Percentiles rank a stretch among this genome's conserved stretches.
Evolutionary conservation across 2,113 vertebrate species (phyloP).

Genomic region (Crotalus tigris): DNA sequence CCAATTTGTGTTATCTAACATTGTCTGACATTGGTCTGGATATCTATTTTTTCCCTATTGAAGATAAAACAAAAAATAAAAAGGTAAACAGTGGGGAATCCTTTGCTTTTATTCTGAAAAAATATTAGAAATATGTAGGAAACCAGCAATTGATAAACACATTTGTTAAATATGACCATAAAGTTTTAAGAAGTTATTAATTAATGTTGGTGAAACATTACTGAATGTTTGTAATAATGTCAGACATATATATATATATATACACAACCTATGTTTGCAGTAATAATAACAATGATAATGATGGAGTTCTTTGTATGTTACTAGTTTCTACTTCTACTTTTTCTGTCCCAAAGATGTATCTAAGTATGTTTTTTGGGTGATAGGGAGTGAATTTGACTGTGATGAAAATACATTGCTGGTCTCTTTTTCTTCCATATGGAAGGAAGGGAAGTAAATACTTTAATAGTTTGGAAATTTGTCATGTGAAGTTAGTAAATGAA

Average conservation of each 20-base stretch:
- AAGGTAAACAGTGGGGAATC: background rate
- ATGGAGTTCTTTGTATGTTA: background rate
- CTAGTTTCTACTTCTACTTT: background rate
- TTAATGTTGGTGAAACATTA: background rate
- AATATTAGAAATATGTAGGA: background rate
- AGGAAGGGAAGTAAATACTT: background rate
- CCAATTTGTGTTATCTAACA: background rate
- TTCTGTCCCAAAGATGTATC: background rate
- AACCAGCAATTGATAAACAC: background rate
- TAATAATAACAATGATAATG: background rate
- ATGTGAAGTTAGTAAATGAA: background rate
- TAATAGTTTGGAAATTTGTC: background rate
- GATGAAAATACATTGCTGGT: background rate
- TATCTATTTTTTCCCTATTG: background rate
- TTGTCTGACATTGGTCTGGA: background rate
- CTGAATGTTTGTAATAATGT: background rate
- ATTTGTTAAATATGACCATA: background rate
- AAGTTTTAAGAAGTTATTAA: background rate
- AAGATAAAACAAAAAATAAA: background rate
- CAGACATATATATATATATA: background rate
- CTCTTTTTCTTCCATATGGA: background rate
- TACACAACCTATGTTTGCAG: background rate
- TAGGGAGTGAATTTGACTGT: background rate
- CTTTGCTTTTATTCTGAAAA: background rate
- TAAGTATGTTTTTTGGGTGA: background rate